phyloP scores from a whole-genome alignment of 2,797 vertebrate species.

The Rallus crepitans region DNA sequence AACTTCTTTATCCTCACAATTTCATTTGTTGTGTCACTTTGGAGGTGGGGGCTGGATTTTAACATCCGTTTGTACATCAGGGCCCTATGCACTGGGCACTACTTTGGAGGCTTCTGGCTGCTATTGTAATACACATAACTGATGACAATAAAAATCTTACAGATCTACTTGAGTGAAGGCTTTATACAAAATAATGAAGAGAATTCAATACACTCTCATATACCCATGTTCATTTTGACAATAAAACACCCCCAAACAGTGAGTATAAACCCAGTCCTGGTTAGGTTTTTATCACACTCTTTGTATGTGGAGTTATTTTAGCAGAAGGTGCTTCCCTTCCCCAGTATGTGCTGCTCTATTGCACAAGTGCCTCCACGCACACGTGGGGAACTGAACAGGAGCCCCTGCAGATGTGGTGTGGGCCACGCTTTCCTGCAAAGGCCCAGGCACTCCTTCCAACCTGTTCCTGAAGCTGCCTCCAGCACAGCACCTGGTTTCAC shows the following conservation, averaged over 20 bases:
- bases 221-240: not conserved
- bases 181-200: not conserved
- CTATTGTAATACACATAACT: conserved; percentile 39
- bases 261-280: not conserved
- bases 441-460: not conserved
- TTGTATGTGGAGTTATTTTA: not conserved
- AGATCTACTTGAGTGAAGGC: not conserved
- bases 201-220: not conserved
- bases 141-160: conserved; percentile 41
- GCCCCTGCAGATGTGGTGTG: not conserved
- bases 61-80: not conserved
- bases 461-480: not conserved
- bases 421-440: not conserved
- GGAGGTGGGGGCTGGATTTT: not conserved
- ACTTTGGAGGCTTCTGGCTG: conserved; percentile 42
- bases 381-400: not conserved
- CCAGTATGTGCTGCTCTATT: fast-evolving
- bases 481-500: not conserved
- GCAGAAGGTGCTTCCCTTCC: not conserved
- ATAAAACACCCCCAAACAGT: not conserved
- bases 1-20: not conserved
- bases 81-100: not conserved
- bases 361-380: not conserved
- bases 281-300: not conserved
- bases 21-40: not conserved